Base-by-base conservation (phyloP, 2,888 invertebrate species). In the Ichneumoninae sp. region DNA sequence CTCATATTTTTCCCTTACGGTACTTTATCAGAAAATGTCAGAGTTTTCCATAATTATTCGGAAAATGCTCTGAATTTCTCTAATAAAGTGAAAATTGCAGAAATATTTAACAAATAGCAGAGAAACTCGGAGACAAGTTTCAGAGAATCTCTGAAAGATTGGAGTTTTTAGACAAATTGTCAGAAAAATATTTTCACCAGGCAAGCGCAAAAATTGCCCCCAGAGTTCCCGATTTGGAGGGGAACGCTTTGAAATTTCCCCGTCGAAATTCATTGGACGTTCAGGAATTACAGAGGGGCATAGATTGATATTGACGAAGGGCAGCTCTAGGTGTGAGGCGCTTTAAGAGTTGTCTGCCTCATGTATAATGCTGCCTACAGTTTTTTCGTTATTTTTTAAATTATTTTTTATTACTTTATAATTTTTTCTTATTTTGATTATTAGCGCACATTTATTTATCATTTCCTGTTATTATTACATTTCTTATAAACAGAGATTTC, bases 271-370 rank as follows among this genome's bases (percentile, higher is more conserved):
- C n/a, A 60, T 79, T 88, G 75, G 88, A 86, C 87, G 81, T 85
- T 87, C 85, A 73, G 86, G 87, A 88, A 78, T 85, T 10, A 71
- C 88, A 87, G 81, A 69, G 75, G 86, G 90, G 91, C 92, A 91
- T 87, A 92, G 36, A 91, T 57, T 26, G 88, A 91, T 83, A 63
- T 10, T 22, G 81, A 79, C 22, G 60, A 77, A 80, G 74, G 89
- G 91, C 91, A 91, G 91, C 90, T 90, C 78, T 90, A 93, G 93
- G 93, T 93, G 93, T 92, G 93, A 91, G 90, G 90, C 88, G 88
- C 89, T 87, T 82, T 40, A 89, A 93, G 93, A 85, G 74, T 88
- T 87, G 91, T 89, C 87, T 84, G 88, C 89, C 88, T 91, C 92
- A 91, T 92, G 93, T 93, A 93, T 93, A 84, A 87, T 90, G 85